A percentile compares a stretch with the other conserved stretches of the same genome.
phyloP scores from a whole-genome alignment of 1,140 invertebrate species.

The Ganaspis sp. region DNA sequence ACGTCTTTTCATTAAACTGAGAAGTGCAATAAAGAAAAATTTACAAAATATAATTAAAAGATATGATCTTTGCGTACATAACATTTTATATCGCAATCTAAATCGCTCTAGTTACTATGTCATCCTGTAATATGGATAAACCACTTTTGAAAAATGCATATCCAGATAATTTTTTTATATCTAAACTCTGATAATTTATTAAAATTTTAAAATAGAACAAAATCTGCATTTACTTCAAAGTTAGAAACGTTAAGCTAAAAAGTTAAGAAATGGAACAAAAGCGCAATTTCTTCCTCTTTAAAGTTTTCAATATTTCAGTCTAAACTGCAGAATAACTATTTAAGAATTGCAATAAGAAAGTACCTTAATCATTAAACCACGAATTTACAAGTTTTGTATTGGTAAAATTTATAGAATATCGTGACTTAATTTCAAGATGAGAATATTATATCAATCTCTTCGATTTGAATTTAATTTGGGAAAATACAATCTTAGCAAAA shows the following conservation, averaged over 20 bases:
- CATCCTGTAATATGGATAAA: background rate
- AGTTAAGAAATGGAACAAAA: too few species aligned
- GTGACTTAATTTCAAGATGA: background rate
- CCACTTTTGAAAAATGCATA: background rate
- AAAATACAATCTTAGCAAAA: slow-evolving; percentile 3
- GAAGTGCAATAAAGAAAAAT: background rate
- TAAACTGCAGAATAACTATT: too few species aligned
- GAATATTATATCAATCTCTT: too few species aligned
- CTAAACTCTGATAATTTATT: slow-evolving; percentile 1
- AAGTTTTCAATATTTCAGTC: too few species aligned
- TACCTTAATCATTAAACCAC: too few species aligned
- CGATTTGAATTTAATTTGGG: background rate
- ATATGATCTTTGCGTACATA: background rate
- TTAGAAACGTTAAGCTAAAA: too few species aligned
- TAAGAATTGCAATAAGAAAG: too few species aligned
- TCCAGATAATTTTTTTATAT: background rate
- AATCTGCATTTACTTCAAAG: too few species aligned
- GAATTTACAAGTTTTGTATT: too few species aligned
- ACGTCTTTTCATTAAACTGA: background rate
- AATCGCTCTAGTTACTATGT: background rate
- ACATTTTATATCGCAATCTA: slow-evolving; percentile 10
- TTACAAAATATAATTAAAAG: slow-evolving; percentile 12
- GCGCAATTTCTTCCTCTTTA: too few species aligned
- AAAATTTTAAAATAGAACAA: too few species aligned
- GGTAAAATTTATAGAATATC: background rate